A percentile compares a stretch with the other conserved stretches of the same genome.
Conservation (phyloP, 2,888 invertebrate species). For the Bombylius discolor region DNA sequence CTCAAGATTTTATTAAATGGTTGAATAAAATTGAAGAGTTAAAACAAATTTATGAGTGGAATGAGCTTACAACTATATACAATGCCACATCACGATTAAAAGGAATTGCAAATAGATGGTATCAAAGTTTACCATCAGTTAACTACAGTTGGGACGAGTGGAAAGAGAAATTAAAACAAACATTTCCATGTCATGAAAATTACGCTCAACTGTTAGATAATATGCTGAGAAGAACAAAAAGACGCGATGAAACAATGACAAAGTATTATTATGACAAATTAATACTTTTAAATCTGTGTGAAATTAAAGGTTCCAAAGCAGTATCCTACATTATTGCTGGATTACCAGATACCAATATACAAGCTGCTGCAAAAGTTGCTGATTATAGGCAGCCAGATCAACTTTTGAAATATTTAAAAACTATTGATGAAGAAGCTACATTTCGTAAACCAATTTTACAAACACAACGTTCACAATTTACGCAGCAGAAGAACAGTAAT, state of each 20-base stretch:
- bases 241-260: constrained; percentile 3
- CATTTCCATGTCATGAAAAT: constrained; percentile 7
- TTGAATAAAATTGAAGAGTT: constrained; percentile 9
- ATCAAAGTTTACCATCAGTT: constrained; percentile 6
- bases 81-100: constrained; percentile 3
- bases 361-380: constrained; percentile 6
- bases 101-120: constrained; percentile 5
- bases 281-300: constrained; percentile 4
- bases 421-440: not conserved
- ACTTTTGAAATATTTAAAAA: constrained; percentile 7
- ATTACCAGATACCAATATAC: constrained; percentile 4
- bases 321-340: constrained; percentile 8
- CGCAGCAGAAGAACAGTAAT: no score
- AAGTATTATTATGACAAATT: constrained; percentile 11
- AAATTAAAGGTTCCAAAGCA: constrained; percentile 1
- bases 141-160: constrained; percentile 8
- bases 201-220: constrained; percentile 1
- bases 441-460: not conserved
- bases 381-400: no score
- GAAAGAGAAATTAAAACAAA: constrained; percentile 6
- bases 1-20: constrained; percentile 4
- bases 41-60: constrained; percentile 6
- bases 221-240: constrained; percentile 5
- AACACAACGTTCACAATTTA: not conserved
- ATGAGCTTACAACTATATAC: constrained; percentile 6